phyloP scores from a whole-genome alignment of 1,140 invertebrate species.

The Brevipalpus yothersi region DNA sequence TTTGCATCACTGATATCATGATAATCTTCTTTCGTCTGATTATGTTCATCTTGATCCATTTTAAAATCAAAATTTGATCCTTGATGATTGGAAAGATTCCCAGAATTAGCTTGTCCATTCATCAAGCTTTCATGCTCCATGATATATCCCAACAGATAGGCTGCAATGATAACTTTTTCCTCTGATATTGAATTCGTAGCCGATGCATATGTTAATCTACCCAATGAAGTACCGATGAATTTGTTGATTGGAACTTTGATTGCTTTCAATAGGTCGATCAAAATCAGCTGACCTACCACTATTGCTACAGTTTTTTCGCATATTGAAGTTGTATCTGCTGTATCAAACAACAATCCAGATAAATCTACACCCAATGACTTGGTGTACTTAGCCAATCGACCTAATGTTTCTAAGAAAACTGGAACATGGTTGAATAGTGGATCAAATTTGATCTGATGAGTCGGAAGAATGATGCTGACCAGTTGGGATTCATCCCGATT shows the following conservation, averaged over 20 bases:
- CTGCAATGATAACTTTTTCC: not conserved
- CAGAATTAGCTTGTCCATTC: not conserved
- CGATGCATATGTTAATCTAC: not conserved
- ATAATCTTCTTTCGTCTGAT: not conserved
- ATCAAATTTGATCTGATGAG: not conserved
- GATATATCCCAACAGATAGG: not conserved
- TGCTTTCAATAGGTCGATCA: not conserved
- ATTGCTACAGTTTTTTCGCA: not conserved
- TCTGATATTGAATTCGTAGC: not conserved
- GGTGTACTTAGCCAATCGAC: not conserved
- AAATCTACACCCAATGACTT: not conserved
- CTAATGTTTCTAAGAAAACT: not conserved
- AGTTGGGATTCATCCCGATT: not conserved
- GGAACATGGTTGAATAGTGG: not conserved
- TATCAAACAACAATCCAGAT: not conserved
- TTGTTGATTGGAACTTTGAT: not conserved
- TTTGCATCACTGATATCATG: not conserved
- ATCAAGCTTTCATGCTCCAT: not conserved
- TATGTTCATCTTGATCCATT: constrained; percentile 43
- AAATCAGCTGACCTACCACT: not conserved
- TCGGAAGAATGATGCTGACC: not conserved
- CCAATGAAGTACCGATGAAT: not conserved
- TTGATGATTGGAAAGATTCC: not conserved
- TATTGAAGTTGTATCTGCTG: not conserved
- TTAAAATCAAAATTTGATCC: constrained; percentile 5